A percentile compares a stretch with the other conserved stretches of the same genome.
These are phyloP conservation scores for Brachyistius frenatus DNA, from an alignment of 2,113 vertebrate genomes.

Conservation along the genomic window DNA sequence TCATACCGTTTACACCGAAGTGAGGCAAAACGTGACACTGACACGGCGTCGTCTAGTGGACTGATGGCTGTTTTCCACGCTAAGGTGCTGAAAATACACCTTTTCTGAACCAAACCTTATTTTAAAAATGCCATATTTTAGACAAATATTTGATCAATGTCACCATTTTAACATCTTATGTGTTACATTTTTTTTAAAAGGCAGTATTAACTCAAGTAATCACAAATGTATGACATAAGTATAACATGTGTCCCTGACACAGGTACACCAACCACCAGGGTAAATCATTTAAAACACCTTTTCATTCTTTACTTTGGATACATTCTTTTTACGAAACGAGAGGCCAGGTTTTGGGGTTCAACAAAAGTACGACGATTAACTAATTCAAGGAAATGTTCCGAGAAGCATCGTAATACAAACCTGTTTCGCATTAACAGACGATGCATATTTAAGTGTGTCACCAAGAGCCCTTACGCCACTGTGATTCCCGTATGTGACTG, in stretches of 20 bases:
- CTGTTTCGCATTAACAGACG: conserved; percentile 2
- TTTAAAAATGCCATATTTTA: no score
- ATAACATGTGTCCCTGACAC: neutral
- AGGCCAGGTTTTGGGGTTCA: conserved; percentile 10
- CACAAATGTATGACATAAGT: no score
- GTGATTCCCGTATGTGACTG: neutral
- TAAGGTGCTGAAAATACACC: no score
- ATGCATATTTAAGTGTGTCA: conserved; percentile 33
- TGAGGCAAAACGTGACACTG: no score
- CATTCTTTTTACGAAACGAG: neutral
- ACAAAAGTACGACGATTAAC: conserved; percentile 9
- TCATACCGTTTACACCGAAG: no score
- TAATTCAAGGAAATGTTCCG: conserved; percentile 25
- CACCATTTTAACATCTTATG: no score
- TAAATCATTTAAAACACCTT: neutral
- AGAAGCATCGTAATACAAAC: conserved; percentile 14
- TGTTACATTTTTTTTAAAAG: no score
- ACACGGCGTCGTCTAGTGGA: no score
- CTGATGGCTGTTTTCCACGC: no score
- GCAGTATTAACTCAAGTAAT: no score
- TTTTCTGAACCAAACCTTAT: no score
- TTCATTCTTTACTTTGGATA: neutral
- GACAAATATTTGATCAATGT: no score
- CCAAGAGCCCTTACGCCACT: conserved; percentile 10
- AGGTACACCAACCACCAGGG: neutral